Base-by-base conservation (phyloP, 2,888 invertebrate species). In the Prostheceraeus crozeri region DNA sequence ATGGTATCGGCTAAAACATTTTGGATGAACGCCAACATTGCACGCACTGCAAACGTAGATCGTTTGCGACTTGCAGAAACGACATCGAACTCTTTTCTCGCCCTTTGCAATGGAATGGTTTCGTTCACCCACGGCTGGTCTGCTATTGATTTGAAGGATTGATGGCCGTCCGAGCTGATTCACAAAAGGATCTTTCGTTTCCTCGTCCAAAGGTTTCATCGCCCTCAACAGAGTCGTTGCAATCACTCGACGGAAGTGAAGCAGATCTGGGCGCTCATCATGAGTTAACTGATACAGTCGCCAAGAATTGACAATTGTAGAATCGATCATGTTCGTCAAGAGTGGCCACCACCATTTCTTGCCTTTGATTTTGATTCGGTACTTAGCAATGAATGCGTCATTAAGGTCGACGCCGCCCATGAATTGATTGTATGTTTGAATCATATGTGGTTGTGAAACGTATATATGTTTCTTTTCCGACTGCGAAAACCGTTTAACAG, bases 401-500 rank as follows among this genome's bases (percentile, higher is more conserved):
- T 40, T 16, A 4, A 40, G n/a, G n/a, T 40, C 40, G 6, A 40
- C 40, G 6, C 40, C 40, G 6, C 40, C 6, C 40, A 40, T 40
- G 40, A 16, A 16, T n/a, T 40, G 16, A 23, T 40, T 40, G n/a
- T 40, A 40, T 6, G 40, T 16, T 6, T 40, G 6, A 4, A 40
- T 40, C n/a, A 40, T 16, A 33, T 11, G n/a, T 11, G 33, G 33
- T 33, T 33, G 33, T 11, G 23, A 4, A n/a, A n/a, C n/a, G n/a
- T n/a, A n/a, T n/a, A n/a, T n/a, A n/a, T n/a, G n/a, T n/a, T n/a
- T n/a, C n/a, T n/a, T n/a, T n/a, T n/a, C n/a, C n/a, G n/a, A n/a
- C n/a, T 16, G 53, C 1, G 57, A 57, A 11, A 16, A 57, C 1
- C 53, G 27, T 51, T 60, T 23, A 8, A 16, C 59, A 21, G 21